These are phyloP conservation scores for Temnothorax unifasciatus DNA, from an alignment of 2,888 invertebrate genomes.

Conservation along the genomic window DNA sequence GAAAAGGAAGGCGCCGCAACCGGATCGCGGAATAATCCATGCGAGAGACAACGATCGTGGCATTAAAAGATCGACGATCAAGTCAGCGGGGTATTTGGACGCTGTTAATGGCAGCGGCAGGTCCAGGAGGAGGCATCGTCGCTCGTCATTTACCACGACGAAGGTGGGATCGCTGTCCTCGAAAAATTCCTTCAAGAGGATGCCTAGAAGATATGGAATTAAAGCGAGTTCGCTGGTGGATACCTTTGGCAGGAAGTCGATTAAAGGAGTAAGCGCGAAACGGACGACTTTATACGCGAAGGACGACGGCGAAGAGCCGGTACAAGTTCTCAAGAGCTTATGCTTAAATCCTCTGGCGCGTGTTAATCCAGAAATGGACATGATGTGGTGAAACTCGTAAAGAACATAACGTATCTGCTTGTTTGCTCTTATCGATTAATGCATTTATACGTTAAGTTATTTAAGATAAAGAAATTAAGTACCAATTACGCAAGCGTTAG, in stretches of 20 bases:
- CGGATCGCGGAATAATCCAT: constrained; percentile 40
- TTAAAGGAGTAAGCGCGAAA: constrained; percentile 72
- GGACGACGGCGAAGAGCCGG: constrained; percentile 82
- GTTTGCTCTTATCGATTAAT: background rate
- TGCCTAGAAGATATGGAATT: constrained; percentile 39
- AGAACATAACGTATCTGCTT: constrained; percentile 14
- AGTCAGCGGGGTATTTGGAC: constrained; percentile 46
- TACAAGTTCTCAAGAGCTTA: constrained; percentile 80
- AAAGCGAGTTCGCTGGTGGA: constrained; percentile 61
- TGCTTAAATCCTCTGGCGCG: constrained; percentile 84
- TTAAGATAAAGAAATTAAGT: background rate
- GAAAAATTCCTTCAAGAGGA: constrained; percentile 61
- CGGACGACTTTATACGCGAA: constrained; percentile 83
- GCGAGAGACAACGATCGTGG: constrained; percentile 29
- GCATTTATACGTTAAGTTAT: background rate
- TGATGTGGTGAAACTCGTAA: constrained; percentile 82
- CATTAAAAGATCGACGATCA: constrained; percentile 55
- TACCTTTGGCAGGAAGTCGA: constrained; percentile 52
- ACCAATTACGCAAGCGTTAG: background rate
- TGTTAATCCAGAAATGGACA: constrained; percentile 79
- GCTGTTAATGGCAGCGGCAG: constrained; percentile 24
- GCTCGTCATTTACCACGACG: constrained; percentile 75
- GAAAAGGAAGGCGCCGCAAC: constrained; percentile 66
- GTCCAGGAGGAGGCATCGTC: constrained; percentile 60
- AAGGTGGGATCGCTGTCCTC: constrained; percentile 72